phyloP scores from a whole-genome alignment of 2,113 vertebrate species.

The Struthio camelus region DNA sequence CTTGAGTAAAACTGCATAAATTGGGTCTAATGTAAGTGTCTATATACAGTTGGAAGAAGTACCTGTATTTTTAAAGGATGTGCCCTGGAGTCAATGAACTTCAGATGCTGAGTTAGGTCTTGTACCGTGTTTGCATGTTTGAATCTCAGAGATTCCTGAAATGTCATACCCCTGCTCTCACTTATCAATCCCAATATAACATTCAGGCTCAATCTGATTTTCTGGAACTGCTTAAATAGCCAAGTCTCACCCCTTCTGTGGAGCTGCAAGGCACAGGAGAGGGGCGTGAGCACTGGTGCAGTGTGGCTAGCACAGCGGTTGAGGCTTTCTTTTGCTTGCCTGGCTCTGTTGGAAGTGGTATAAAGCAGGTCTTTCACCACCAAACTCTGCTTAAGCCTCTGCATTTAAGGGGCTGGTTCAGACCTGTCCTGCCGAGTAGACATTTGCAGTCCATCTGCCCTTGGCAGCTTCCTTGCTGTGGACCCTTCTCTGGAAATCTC shows the following conservation, averaged over 20 bases:
- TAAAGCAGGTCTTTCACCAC: no score
- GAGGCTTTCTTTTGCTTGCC: no score
- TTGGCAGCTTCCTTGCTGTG: no score
- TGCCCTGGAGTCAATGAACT: background rate
- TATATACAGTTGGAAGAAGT: background rate
- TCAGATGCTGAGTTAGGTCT: background rate
- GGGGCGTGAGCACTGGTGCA: no score
- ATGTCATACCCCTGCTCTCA: background rate
- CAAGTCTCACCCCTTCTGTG: background rate
- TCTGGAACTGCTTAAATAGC: no score
- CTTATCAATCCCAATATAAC: background rate
- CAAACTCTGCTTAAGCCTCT: no score
- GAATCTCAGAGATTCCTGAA: background rate
- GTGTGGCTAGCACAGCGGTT: no score
- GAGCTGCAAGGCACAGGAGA: background rate
- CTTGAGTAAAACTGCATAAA: background rate
- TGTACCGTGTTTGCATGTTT: background rate
- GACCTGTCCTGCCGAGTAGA: no score
- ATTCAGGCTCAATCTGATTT: background rate
- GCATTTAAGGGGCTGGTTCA: no score
- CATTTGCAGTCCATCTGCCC: no score
- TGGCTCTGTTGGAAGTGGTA: no score
- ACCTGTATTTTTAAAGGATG: background rate
- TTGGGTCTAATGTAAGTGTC: background rate
- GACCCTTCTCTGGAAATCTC: no score